Conservation (phyloP, 2,113 vertebrate species). For the Aix galericulata region DNA sequence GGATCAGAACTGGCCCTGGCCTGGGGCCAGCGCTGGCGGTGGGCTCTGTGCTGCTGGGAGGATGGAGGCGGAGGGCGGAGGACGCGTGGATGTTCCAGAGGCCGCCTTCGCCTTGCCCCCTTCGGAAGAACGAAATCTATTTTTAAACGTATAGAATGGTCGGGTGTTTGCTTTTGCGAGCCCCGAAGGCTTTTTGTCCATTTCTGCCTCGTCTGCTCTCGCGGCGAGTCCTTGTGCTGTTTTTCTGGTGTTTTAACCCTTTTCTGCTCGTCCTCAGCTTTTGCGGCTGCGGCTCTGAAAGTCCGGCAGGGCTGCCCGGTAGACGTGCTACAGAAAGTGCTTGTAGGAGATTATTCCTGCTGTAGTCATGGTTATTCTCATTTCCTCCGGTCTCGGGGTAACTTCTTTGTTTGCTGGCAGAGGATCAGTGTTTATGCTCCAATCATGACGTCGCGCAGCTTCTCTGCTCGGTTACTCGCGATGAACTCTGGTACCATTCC, state of each 20-base stretch:
- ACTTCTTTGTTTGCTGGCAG: not conserved
- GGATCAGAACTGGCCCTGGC: not conserved
- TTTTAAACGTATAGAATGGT: not conserved
- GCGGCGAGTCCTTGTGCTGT: not conserved
- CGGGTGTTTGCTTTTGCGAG: not conserved
- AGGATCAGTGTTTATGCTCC: not conserved
- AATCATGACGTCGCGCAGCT: not conserved
- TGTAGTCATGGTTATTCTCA: not conserved
- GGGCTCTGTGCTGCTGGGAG: not conserved
- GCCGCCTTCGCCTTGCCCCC: not conserved
- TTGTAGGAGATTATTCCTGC: not conserved
- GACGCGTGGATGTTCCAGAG: not conserved
- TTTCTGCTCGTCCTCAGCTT: not conserved
- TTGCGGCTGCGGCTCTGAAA: not conserved
- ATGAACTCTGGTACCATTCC: not conserved
- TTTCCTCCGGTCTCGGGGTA: not conserved
- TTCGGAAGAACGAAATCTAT: not conserved
- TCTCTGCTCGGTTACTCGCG: not conserved
- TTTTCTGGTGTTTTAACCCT: not conserved
- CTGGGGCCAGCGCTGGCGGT: not conserved
- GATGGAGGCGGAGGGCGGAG: too few relatives aligned
- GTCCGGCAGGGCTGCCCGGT: not conserved
- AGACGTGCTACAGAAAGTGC: not conserved
- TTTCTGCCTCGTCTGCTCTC: conserved; percentile 4
- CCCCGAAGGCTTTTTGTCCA: conserved; percentile 28